Percentiles rank a stretch among this genome's conserved stretches.
Evolutionary conservation across 2,888 invertebrate genomes (phyloP).

Genomic region (Tetanocera ferruginea): DNA sequence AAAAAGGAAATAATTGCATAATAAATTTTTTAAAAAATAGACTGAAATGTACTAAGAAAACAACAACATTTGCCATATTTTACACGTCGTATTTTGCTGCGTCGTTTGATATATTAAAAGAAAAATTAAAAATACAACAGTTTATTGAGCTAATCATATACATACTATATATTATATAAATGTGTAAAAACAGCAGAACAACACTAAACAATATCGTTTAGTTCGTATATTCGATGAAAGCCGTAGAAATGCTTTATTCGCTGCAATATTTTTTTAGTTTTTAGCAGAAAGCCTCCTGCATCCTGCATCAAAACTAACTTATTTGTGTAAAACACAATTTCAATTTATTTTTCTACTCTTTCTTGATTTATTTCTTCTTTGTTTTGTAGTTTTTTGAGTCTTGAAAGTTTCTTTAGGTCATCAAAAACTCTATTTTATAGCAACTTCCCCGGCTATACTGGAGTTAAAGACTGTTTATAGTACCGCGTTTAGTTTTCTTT

Average conservation of each 20-base stretch:
- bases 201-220: slow-evolving; percentile 14
- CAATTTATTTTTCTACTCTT: neutral
- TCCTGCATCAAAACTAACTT: neutral
- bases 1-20: slow-evolving; percentile 47
- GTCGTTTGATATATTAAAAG: slow-evolving; percentile 39
- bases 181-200: slow-evolving; percentile 18
- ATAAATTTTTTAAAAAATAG: slow-evolving; percentile 51
- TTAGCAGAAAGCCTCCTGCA: neutral
- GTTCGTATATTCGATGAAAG: neutral
- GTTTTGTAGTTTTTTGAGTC: neutral
- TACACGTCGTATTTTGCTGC: slow-evolving; percentile 34
- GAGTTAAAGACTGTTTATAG: slow-evolving; percentile 58
- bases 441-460: slow-evolving; percentile 70
- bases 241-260: neutral
- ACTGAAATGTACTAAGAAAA: slow-evolving; percentile 56
- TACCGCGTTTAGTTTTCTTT: slow-evolving; percentile 30
- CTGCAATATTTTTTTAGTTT: neutral
- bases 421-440: slow-evolving; percentile 63
- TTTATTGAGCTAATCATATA: slow-evolving; percentile 49
- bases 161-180: slow-evolving; percentile 31
- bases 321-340: neutral
- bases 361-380: neutral
- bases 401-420: slow-evolving; percentile 40
- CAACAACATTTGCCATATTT: slow-evolving; percentile 45
- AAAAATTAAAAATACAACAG: slow-evolving; percentile 40